These are phyloP conservation scores for Lophura swinhoii DNA, from an alignment of 2,797 vertebrate genomes.

Conservation along the genomic window DNA sequence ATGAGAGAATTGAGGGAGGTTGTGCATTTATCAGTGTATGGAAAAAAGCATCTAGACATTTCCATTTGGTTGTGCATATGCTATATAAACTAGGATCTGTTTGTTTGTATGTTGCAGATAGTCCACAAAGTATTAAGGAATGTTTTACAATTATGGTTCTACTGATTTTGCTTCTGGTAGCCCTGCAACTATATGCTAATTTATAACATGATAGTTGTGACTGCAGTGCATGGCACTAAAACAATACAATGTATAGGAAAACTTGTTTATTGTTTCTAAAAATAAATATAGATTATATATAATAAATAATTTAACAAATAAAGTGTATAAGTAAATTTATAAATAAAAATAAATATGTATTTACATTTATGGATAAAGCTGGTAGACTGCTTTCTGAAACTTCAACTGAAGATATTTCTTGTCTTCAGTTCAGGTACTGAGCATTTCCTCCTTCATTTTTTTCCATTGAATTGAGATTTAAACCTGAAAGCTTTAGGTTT, in stretches of 20 bases:
- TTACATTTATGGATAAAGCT: background rate
- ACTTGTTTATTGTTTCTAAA: background rate
- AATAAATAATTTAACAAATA: too few species aligned
- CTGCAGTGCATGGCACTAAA: background rate
- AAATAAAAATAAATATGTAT: background rate
- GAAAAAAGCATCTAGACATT: background rate
- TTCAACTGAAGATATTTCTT: background rate
- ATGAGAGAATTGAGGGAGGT: background rate
- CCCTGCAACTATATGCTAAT: background rate
- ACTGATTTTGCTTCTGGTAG: background rate
- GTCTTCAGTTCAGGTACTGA: background rate
- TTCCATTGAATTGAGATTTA: background rate
- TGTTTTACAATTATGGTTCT: background rate
- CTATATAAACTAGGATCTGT: background rate
- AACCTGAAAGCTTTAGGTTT: background rate
- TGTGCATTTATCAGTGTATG: background rate
- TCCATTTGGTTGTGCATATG: background rate
- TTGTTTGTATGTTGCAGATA: background rate
- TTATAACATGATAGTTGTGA: background rate
- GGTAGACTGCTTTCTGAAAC: background rate
- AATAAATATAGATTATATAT: background rate
- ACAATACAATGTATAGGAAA: background rate
- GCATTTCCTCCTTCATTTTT: background rate
- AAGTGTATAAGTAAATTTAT: too few species aligned
- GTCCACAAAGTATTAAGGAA: background rate